Evolutionary conservation across 2,113 vertebrate species (phyloP).

Genomic region (Alosa alosa): DNA sequence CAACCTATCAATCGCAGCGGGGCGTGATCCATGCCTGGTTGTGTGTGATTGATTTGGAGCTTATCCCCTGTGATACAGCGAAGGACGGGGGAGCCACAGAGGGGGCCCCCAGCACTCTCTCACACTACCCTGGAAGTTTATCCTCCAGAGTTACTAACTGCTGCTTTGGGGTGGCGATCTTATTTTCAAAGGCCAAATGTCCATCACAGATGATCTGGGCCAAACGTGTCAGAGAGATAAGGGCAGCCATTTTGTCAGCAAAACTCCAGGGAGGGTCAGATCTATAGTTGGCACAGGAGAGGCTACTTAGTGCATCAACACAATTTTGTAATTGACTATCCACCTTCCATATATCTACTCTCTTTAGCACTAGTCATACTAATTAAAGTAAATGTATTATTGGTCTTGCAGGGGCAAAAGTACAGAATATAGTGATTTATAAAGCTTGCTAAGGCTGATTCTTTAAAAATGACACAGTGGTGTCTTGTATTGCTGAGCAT

Average conservation of each 20-base stretch:
- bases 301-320: conserved; percentile 22
- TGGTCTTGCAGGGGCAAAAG: neutral
- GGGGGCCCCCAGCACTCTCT: neutral
- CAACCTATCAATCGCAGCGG: conserved; percentile 12
- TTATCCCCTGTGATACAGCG: conserved; percentile 12
- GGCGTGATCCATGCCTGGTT: conserved; percentile 20
- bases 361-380: conserved; percentile 22
- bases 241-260: conserved; percentile 28
- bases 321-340: conserved; percentile 26
- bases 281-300: conserved; percentile 4
- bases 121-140: conserved; percentile 16
- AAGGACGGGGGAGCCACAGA: conserved; percentile 7
- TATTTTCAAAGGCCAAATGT: conserved; percentile 24
- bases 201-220: conserved; percentile 34
- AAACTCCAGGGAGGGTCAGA: conserved; percentile 22
- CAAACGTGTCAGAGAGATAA: conserved; percentile 31
- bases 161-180: neutral
- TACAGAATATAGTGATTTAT: neutral
- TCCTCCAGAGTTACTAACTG: conserved; percentile 31
- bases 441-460: neutral
- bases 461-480: neutral
- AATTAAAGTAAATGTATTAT: conserved; percentile 33
- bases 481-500: neutral
- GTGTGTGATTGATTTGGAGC: neutral
- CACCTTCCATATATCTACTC: conserved; percentile 11